Evolutionary conservation across 1,140 invertebrate genomes (phyloP).

Genomic region (Sinella curviseta): DNA sequence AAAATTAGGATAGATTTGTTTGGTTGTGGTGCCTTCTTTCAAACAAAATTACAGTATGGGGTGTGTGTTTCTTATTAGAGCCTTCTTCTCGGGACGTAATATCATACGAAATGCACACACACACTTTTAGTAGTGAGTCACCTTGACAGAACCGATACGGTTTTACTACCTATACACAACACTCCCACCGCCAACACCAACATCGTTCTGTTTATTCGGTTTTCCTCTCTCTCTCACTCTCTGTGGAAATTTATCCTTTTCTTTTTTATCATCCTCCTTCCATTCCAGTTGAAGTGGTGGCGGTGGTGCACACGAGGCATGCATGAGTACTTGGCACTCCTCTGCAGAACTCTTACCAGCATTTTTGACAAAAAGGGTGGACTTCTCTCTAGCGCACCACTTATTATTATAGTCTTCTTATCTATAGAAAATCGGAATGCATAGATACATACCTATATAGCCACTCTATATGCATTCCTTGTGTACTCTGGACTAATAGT

Average conservation of each 20-base stretch:
- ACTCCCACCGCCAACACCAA: too few species aligned
- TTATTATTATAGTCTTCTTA: not conserved
- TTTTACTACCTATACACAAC: too few species aligned
- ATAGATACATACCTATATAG: not conserved
- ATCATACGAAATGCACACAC: too few species aligned
- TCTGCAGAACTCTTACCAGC: too few species aligned
- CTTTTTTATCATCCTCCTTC: not conserved
- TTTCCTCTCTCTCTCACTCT: not conserved
- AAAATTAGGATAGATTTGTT: too few species aligned
- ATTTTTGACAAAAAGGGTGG: too few species aligned
- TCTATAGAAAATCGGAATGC: not conserved
- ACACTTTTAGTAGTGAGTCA: not conserved
- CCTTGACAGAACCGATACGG: conserved; percentile 9
- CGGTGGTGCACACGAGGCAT: too few species aligned
- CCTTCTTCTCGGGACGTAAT: not conserved
- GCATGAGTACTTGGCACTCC: too few species aligned
- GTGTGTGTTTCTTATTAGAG: not conserved
- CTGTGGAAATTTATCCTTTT: not conserved
- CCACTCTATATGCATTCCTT: too few species aligned
- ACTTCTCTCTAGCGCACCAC: too few species aligned
- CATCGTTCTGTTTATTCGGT: not conserved
- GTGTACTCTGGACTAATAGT: too few species aligned
- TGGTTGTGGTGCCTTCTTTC: too few species aligned
- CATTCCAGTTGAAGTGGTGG: not conserved
- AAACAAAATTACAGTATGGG: not conserved